Evolutionary conservation across 2,888 invertebrate genomes (phyloP), one percentile per base, ranked within the genome.

Genomic region (Bellardia bayeri): DNA sequence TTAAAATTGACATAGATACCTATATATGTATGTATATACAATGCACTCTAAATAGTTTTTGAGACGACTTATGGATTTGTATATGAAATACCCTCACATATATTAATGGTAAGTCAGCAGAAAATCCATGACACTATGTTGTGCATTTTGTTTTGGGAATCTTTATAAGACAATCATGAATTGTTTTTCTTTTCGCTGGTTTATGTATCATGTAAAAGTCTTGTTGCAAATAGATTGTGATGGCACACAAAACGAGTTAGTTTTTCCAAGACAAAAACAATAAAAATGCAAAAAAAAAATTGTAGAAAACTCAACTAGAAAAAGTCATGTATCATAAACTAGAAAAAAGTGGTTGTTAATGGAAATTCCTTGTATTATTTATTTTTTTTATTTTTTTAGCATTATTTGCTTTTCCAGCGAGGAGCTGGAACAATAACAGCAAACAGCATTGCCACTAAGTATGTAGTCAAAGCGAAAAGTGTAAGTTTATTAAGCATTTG

Each of bases 81-180:
- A 0, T 23, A 83, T 64, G 30, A 13, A 83, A 78, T 30, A 0
- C 71, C 69, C 78, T 78, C 83, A 37, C 9, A 76, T 14, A 14
- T 45, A 14, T 23, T 54, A 42, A 61, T 42, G 45, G 51, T 63
- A 76, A 71, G n/a, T 80, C 58, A 40, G 7, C 4, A 45, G 74
- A n/a, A 9, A 54, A 30, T 58, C 66, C 37, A 45, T 66, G 69
- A 51, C 69, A 82, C 58, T 69, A 23, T 69, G 76, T 78, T 68
- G 68, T 82, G 42, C 58, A 68, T 63, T 84, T 74, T 79, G 68
- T 61, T 74, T 87, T 84, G 78, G 84, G 78, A 84, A 87, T 74
- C 42, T 87, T 82, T 75, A 85, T 69, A 82, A 82, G 74, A 85
- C 87, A 85, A 85, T 84, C 84, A 79, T 78, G 84, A 84, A 87